Evolutionary conservation across 2,888 invertebrate genomes (phyloP).

Genomic region (Augiades crinisus): DNA sequence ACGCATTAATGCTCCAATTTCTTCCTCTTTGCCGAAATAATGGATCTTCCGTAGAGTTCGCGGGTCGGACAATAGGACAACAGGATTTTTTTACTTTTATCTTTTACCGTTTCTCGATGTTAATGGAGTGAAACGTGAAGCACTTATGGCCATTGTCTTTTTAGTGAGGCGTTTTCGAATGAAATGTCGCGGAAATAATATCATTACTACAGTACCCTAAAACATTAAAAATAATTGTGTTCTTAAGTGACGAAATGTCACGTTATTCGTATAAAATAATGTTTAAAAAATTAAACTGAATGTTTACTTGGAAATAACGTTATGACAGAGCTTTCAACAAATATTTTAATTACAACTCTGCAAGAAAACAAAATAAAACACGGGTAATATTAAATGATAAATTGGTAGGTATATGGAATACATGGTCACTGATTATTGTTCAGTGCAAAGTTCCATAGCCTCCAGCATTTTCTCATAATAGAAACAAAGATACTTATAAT

Average conservation of each 20-base stretch:
- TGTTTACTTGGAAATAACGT: no score
- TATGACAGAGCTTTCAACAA: no score
- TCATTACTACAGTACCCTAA: background rate
- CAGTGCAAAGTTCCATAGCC: no score
- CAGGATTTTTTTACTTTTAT: constrained; percentile 13
- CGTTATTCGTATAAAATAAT: background rate
- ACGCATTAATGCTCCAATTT: constrained; percentile 47
- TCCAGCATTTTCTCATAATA: no score
- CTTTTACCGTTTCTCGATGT: constrained; percentile 10
- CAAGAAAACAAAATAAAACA: no score
- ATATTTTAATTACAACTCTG: no score
- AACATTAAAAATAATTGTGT: background rate
- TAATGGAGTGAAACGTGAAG: constrained; percentile 5
- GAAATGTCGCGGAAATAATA: constrained; percentile 13
- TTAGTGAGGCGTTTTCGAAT: constrained; percentile 3
- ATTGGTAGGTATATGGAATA: no score
- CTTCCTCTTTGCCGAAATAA: constrained; percentile 37
- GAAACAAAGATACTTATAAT: no score
- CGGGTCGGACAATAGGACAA: constrained; percentile 1
- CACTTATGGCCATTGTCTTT: constrained; percentile 16
- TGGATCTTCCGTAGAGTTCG: constrained; percentile 19
- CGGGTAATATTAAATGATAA: no score
- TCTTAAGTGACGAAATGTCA: background rate
- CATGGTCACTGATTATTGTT: no score
- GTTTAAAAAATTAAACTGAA: no score